These are phyloP conservation scores for Melanocharis versteri DNA, from an alignment of 2,113 vertebrate genomes.

Conservation along the genomic window DNA sequence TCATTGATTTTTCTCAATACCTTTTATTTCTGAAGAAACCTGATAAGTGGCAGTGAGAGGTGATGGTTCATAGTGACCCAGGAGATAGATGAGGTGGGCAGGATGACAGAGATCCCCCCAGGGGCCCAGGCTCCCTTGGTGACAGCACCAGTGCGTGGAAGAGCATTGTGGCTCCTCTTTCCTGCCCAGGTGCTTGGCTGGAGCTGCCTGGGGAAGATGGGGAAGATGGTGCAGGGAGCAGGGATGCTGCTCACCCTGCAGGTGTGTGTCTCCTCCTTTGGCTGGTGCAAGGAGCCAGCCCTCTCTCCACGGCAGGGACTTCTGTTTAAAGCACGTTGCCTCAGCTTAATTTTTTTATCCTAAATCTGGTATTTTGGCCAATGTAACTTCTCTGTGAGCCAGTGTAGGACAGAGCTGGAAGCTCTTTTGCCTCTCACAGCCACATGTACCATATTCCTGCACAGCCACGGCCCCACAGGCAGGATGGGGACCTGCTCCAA, in stretches of 20 bases:
- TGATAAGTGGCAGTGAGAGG: not conserved
- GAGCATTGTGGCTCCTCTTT: not conserved
- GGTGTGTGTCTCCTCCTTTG: not conserved
- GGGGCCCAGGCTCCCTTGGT: not conserved
- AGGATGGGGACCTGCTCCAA: not conserved
- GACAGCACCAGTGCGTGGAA: not conserved
- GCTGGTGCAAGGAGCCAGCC: not conserved
- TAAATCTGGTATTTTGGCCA: not conserved
- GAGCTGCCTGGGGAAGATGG: not conserved
- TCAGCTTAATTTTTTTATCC: not conserved
- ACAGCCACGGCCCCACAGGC: not conserved
- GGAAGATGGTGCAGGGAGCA: fast-evolving
- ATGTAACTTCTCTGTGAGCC: not conserved
- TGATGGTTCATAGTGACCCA: not conserved
- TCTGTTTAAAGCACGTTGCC: not conserved
- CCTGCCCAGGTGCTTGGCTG: not conserved
- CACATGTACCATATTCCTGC: not conserved
- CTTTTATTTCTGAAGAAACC: constrained; percentile 35
- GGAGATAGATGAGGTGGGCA: not conserved
- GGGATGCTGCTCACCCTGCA: not conserved
- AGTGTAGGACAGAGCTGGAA: not conserved
- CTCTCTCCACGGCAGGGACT: not conserved
- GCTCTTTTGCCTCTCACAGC: not conserved
- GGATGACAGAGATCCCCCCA: not conserved
- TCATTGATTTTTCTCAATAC: constrained; percentile 57